Evolutionary conservation across 1,140 invertebrate genomes (phyloP), one percentile per base, ranked within the genome.

Genomic region (Pseudomyrmex dendroicus): DNA sequence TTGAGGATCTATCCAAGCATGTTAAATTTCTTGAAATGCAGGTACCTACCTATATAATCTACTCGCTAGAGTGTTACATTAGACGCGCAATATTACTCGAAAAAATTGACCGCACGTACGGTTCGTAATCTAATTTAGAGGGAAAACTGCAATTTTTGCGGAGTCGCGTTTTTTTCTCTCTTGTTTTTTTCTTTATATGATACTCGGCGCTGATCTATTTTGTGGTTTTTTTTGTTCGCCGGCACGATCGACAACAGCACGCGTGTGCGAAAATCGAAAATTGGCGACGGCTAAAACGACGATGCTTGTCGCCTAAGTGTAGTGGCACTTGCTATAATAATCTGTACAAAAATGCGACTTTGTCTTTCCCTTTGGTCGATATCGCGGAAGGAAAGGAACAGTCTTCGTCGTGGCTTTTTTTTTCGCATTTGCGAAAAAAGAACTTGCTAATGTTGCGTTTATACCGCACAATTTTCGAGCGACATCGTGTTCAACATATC

Each of bases 1-100:
- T 93, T 93, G 91, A 92, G 90, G 90, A 93, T 87, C 92, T 93
- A 92, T 93, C 87, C 89, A 93, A 93, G 92, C 92, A 93, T 90
- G 89, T 92, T 92, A 90, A 92, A 92, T 92, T 92, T 92, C 89
- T 92, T 90, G 90, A 93, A 92, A 93, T 92, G 92, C 92, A 93
- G 92, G 92, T 93, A 92, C 92, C 92, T 93, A 92, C 90, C 91
- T 92, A 93, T 92, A 91, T 35, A 35, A 35, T 90, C 90, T 93
- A 91, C 90, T 90, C 89, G 80, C 91, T 92, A 92, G 35, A 35
- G 86, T 84, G 84, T 92, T 92, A 91, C 89, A 91, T 89, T 91
- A 91, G 90, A 92, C 89, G 89, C 90, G 89, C 90, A 90, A 77
- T 89, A 89, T 90, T 91, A 90, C 61, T 86, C 85, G 85, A 82